Conservation (phyloP, 2,888 invertebrate genomes). For the Harpalus rubripes region DNA sequence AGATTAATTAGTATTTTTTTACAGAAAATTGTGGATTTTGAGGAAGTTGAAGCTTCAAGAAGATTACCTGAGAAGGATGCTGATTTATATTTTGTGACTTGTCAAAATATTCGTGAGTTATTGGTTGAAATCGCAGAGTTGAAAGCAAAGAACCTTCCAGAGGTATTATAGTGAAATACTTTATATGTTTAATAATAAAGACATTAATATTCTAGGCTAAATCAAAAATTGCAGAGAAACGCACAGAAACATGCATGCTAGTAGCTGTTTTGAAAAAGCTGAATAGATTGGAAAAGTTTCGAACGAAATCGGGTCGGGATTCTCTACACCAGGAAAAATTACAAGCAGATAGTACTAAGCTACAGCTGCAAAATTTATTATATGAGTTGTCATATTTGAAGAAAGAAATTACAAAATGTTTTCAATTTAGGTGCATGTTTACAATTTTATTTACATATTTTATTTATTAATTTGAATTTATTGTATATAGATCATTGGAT, state of each 20-base stretch:
- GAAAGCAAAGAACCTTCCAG: slow-evolving; percentile 81
- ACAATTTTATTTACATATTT: slow-evolving; percentile 21
- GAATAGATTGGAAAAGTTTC: slow-evolving; percentile 93
- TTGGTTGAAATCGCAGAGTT: slow-evolving; percentile 85
- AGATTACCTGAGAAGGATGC: slow-evolving; percentile 85
- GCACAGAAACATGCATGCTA: slow-evolving; percentile 86
- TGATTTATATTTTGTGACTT: slow-evolving; percentile 83
- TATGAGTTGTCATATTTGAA: slow-evolving; percentile 96
- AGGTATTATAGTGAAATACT: slow-evolving; percentile 75
- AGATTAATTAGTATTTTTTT: slow-evolving; percentile 69
- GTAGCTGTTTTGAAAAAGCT: slow-evolving; percentile 93
- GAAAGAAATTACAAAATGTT: slow-evolving; percentile 96
- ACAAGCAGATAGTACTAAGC: slow-evolving; percentile 92
- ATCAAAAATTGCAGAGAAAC: slow-evolving; percentile 83
- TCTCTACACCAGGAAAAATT: slow-evolving; percentile 90
- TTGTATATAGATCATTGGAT: slow-evolving; percentile 87
- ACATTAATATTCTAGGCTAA: slow-evolving; percentile 77
- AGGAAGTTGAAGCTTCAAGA: slow-evolving; percentile 86
- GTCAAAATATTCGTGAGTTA: slow-evolving; percentile 84
- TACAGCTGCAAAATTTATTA: slow-evolving; percentile 94
- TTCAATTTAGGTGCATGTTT: slow-evolving; percentile 90
- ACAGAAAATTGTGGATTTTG: slow-evolving; percentile 85
- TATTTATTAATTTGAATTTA: slow-evolving; percentile 45
- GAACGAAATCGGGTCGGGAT: slow-evolving; percentile 90
- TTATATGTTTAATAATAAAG: background rate